Evolutionary conservation across 2,797 vertebrate genomes (phyloP).

Genomic region (Semaprochilodus insignis): DNA sequence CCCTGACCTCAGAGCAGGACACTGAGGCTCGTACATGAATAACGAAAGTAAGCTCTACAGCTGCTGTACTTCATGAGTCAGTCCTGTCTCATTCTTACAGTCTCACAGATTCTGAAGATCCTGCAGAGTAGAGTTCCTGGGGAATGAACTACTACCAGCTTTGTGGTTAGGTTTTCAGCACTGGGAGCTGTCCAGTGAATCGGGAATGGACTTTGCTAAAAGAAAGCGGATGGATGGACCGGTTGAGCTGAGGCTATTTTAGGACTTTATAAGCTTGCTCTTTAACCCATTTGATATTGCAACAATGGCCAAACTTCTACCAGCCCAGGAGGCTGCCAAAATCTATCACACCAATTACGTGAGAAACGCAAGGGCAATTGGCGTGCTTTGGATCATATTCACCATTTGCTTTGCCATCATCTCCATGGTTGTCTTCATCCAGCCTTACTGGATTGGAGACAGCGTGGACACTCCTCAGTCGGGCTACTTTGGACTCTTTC

Average conservation of each 20-base stretch:
- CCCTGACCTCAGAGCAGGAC: not conserved
- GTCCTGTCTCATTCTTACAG: not conserved
- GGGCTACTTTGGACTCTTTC: constrained; percentile 96
- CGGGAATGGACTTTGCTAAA: not conserved
- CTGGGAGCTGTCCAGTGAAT: not conserved
- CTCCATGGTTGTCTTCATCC: constrained; percentile 94
- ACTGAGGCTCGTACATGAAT: not conserved
- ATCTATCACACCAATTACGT: constrained; percentile 99
- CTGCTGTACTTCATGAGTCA: not conserved
- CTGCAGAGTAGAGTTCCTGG: not conserved
- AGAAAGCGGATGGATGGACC: not conserved
- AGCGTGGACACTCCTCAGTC: constrained; percentile 95
- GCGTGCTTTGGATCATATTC: constrained; percentile 94
- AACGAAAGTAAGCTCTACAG: not conserved
- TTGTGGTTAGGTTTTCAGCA: not conserved
- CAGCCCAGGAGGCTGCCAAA: constrained; percentile 92
- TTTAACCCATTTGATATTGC: not conserved
- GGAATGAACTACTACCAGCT: not conserved
- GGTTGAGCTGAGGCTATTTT: not conserved
- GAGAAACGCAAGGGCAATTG: constrained; percentile 90
- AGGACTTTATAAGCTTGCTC: no score
- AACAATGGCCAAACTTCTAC: constrained; percentile 78
- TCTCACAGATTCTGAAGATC: not conserved
- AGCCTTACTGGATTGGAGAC: constrained; percentile 98
- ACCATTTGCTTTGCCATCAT: constrained; percentile 95